Evolutionary conservation across 92 coral and sea anemone genomes (phyloP), one percentile per base, ranked within the genome.

Genomic region (Virgularia gustaviana): DNA sequence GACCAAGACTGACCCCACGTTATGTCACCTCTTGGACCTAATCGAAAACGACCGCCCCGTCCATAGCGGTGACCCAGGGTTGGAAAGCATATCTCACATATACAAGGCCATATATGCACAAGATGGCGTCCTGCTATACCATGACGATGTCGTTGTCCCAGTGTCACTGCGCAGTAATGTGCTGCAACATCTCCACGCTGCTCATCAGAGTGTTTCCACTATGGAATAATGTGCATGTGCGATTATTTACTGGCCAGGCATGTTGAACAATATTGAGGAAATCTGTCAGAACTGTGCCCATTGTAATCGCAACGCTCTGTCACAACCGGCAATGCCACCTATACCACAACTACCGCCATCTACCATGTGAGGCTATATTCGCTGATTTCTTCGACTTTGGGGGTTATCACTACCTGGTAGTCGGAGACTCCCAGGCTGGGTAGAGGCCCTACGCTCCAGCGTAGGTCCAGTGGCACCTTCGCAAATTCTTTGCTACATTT

Each of bases 341-440:
- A 59, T 73, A 18, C 70, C 85, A 0, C 41, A 68, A 2, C 60
- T 80, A 19, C 75, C 85, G 32, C 80, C 85, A 2, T 37, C 85
- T 2, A 73, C 81, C 81, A 0, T 81, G 74, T 28, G 81, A 81
- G 36, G 81, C 77, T 10, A 67, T 75, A 16, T 81, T 81, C 36
- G 72, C 72, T 15, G 85, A 81, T 47, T 79, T 79, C 64, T 79
- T 79, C 49, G 84, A 79, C 66, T 45, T 39, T 45, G 82, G 76
- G 0, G 76, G 67, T 11, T 15, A 10, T 31, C 78, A 72, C 56
- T 56, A 55, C 65, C 55, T 72, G 6, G 68, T 72, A 1, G 71
- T 78, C 25, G 80, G 75, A 9, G 72, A 75, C 88, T 77, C 18
- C 81, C 89, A 0, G 85, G 88, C 36, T 88, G 83, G 88, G 86